These are phyloP conservation scores for Lomographa bimaculata DNA, from an alignment of 2,888 invertebrate genomes.

Conservation along the genomic window DNA sequence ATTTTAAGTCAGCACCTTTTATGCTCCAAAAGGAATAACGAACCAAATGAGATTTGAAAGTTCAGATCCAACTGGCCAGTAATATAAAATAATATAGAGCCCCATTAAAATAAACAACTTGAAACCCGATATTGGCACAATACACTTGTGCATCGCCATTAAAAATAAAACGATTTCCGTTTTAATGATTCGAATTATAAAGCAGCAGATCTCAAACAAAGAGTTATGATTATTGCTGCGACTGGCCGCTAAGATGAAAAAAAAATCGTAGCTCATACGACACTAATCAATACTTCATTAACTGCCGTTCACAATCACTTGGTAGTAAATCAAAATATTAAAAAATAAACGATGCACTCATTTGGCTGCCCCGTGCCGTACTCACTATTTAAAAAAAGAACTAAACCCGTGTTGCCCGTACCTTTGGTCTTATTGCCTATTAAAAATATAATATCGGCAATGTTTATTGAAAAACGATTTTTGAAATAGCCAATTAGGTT, in stretches of 20 bases:
- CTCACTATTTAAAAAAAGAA: slow-evolving; percentile 43
- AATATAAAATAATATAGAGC: slow-evolving; percentile 29
- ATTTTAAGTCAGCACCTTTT: slow-evolving; percentile 30
- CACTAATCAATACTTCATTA: slow-evolving; percentile 72
- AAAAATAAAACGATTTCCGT: slow-evolving; percentile 29
- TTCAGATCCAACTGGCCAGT: slow-evolving; percentile 27
- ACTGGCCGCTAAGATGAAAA: slow-evolving; percentile 3
- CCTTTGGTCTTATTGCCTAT: slow-evolving; percentile 67
- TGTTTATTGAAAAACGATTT: slow-evolving; percentile 71
- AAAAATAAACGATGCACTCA: slow-evolving; percentile 67
- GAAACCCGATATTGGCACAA: slow-evolving; percentile 22
- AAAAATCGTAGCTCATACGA: slow-evolving; percentile 49
- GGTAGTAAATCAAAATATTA: slow-evolving; percentile 68
- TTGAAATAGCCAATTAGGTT: slow-evolving; percentile 69
- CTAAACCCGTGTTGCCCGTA: slow-evolving; percentile 39
- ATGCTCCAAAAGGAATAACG: slow-evolving; percentile 25
- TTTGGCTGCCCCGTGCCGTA: slow-evolving; percentile 61
- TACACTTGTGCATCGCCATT: slow-evolving; percentile 23
- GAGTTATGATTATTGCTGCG: slow-evolving; percentile 43
- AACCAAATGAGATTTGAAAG: slow-evolving; percentile 30
- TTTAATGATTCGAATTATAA: slow-evolving; percentile 32
- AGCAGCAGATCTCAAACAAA: slow-evolving; percentile 39
- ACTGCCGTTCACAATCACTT: slow-evolving; percentile 67
- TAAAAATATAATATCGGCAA: slow-evolving; percentile 70
- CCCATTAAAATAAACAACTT: slow-evolving; percentile 27